Conservation (phyloP, 2,888 invertebrate species). For the Cerastoderma edule region DNA sequence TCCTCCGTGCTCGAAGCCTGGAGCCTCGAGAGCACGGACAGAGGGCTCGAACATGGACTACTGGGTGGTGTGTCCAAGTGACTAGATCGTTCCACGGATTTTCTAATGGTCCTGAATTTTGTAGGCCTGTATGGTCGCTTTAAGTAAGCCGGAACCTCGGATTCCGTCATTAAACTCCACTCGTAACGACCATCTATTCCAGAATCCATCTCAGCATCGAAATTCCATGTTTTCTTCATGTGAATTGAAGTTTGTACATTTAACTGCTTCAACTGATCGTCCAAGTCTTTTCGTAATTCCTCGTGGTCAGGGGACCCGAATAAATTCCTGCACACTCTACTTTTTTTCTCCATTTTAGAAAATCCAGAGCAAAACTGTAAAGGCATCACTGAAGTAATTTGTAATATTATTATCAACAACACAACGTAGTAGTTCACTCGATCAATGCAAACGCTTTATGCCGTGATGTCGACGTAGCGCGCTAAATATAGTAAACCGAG, state of each 20-base stretch:
- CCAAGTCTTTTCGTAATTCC: constrained; percentile 44
- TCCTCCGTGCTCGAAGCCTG: constrained; percentile 6
- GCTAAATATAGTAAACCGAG: no score
- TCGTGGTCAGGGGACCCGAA: constrained; percentile 58
- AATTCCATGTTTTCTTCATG: constrained; percentile 52
- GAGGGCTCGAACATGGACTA: constrained; percentile 16
- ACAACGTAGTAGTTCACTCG: neutral
- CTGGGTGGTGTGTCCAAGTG: constrained; percentile 30
- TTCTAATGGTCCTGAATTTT: constrained; percentile 34
- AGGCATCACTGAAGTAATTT: constrained; percentile 35
- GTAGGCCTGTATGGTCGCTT: constrained; percentile 35
- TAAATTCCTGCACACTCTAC: constrained; percentile 41
- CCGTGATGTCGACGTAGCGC: neutral
- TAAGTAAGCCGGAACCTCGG: constrained; percentile 47
- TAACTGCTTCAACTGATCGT: constrained; percentile 42
- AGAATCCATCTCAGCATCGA: constrained; percentile 40
- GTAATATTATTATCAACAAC: neutral
- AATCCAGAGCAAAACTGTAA: constrained; percentile 37
- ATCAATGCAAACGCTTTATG: neutral
- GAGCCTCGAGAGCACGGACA: constrained; percentile 10
- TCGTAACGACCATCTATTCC: constrained; percentile 48
- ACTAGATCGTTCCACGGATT: neutral
- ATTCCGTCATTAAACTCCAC: constrained; percentile 29
- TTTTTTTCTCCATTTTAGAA: constrained; percentile 43
- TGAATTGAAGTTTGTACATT: neutral